Evolutionary conservation across 2,113 vertebrate species (phyloP).

Genomic region (Rhinolophus ferrumequinum): DNA sequence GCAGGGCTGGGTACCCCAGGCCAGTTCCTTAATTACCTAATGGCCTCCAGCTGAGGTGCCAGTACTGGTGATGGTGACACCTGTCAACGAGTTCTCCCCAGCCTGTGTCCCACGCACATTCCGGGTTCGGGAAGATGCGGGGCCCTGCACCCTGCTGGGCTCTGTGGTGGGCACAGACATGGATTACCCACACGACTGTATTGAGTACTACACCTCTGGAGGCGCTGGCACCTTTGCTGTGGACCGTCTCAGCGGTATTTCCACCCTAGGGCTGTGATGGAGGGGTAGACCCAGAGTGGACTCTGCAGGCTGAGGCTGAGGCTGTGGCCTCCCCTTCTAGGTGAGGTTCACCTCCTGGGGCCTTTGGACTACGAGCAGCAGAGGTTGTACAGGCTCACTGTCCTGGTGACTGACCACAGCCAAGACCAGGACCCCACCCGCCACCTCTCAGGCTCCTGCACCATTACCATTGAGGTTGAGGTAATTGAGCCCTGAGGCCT

Average conservation of each 20-base stretch:
- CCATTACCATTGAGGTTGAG: constrained; percentile 82
- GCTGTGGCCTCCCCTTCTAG: neutral
- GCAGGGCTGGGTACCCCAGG: neutral
- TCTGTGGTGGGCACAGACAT: constrained; percentile 79
- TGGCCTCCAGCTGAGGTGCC: constrained; percentile 83
- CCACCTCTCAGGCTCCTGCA: constrained; percentile 73
- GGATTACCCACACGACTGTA: constrained; percentile 81
- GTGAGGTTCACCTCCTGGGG: constrained; percentile 77
- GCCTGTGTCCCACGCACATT: constrained; percentile 69
- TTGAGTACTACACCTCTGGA: constrained; percentile 80
- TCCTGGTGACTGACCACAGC: constrained; percentile 81
- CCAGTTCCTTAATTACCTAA: constrained; percentile 28
- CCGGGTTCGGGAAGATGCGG: constrained; percentile 78
- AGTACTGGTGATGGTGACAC: constrained; percentile 84
- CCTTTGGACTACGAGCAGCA: constrained; percentile 77
- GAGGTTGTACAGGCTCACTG: constrained; percentile 70
- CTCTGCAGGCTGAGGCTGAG: constrained; percentile 10
- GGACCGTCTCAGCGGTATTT: constrained; percentile 77
- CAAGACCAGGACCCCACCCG: constrained; percentile 72
- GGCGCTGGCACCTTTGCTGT: constrained; percentile 80
- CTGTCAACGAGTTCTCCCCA: constrained; percentile 84
- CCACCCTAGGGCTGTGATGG: neutral
- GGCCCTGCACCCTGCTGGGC: constrained; percentile 75
- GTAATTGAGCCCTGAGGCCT: constrained; percentile 59
- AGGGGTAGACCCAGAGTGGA: neutral